These are phyloP conservation scores for Pachyuromys duprasi DNA, from an alignment of 2,797 vertebrate species.

Conservation along the genomic window DNA sequence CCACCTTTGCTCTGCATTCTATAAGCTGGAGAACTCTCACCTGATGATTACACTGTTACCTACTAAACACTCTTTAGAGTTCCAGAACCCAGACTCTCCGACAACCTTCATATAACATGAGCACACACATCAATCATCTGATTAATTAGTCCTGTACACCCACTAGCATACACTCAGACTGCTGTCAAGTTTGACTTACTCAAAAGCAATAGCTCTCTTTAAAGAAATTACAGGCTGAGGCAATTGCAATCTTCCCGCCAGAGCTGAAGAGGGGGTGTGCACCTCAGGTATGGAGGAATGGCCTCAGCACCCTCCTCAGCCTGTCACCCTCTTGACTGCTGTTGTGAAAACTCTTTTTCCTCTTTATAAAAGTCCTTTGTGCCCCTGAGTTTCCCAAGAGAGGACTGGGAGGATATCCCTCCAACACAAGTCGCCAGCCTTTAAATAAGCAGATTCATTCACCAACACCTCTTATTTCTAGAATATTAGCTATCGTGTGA, in stretches of 20 bases:
- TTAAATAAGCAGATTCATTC: background rate
- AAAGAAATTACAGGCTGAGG: background rate
- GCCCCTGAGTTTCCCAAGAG: background rate
- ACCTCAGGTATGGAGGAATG: background rate
- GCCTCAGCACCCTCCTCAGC: background rate
- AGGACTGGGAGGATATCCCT: background rate
- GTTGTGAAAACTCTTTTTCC: background rate
- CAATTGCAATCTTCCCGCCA: background rate
- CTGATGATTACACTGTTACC: background rate
- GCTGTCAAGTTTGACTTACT: background rate
- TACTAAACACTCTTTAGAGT: background rate
- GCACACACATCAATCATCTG: rapidly evolving
- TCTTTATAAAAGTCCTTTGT: background rate
- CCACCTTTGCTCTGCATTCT: too few species aligned
- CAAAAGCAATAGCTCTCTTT: background rate
- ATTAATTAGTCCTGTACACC: background rate
- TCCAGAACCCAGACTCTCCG: background rate
- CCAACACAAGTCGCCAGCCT: background rate
- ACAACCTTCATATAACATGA: background rate
- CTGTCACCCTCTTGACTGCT: background rate
- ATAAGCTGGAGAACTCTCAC: background rate
- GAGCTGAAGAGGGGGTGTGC: background rate
- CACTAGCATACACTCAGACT: background rate
- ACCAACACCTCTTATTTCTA: background rate
- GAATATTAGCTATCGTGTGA: background rate